These are phyloP conservation scores for Leucoptera coffeella DNA, from an alignment of 2,888 invertebrate species.

Conservation along the genomic window DNA sequence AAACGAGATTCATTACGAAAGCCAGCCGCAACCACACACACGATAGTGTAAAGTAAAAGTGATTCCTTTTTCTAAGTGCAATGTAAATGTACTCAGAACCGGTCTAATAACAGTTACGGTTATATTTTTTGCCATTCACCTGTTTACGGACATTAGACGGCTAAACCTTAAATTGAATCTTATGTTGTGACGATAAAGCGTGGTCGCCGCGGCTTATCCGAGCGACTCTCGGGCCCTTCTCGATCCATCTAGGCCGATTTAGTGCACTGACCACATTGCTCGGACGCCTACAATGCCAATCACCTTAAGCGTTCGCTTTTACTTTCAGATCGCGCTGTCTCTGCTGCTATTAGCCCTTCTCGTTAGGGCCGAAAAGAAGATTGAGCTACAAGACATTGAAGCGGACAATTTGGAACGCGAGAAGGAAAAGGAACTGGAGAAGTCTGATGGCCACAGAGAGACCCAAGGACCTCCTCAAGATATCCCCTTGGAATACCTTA, in stretches of 20 bases:
- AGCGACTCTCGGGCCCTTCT: conserved; percentile 12
- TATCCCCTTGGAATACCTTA: conserved; percentile 24
- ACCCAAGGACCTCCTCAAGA: conserved; percentile 12
- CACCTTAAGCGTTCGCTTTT: conserved; percentile 21
- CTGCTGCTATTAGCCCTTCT: conserved; percentile 20
- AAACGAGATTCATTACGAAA: too few species aligned
- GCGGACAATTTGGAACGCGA: conserved; percentile 61
- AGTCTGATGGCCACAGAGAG: too few species aligned
- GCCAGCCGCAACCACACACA: too few species aligned
- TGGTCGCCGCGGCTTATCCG: conserved; percentile 11
- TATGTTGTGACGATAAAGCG: too few species aligned
- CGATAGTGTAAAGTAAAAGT: conserved; percentile 44
- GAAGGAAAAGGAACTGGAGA: conserved; percentile 24
- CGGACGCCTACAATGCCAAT: conserved; percentile 13
- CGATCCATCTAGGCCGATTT: conserved; percentile 16
- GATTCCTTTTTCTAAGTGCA: conserved; percentile 25
- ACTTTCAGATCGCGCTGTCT: conserved; percentile 31
- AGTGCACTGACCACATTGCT: conserved; percentile 12
- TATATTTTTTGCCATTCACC: conserved; percentile 44
- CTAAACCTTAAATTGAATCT: neutral
- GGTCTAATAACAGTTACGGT: conserved; percentile 33
- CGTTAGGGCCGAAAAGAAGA: conserved; percentile 52
- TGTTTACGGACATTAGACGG: conserved; percentile 14
- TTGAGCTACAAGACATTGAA: conserved; percentile 70
- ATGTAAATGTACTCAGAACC: conserved; percentile 20